These are phyloP conservation scores for Oncorhynchus clarkii DNA, from an alignment of 2,113 vertebrate genomes.

Conservation along the genomic window DNA sequence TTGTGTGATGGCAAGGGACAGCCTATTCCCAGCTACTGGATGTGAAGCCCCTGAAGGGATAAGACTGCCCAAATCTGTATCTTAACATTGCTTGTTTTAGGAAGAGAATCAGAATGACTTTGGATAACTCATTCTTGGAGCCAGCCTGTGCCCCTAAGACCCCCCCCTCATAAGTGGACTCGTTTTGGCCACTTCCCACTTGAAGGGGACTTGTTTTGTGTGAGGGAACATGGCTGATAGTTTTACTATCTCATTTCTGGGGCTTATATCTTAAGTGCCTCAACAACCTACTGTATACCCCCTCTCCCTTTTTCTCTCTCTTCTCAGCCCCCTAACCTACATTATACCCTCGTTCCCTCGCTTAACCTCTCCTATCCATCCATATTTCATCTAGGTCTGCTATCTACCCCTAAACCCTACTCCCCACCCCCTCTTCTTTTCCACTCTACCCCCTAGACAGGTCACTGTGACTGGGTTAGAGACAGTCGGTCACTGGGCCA, in stretches of 20 bases:
- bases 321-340: no score
- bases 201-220: constrained; percentile 8
- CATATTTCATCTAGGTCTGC: no score
- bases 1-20: background rate
- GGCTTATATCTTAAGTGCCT: background rate
- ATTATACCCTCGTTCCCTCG: no score
- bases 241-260: background rate
- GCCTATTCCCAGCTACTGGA: background rate
- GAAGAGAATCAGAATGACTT: no score
- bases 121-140: no score
- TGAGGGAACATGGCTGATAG: background rate
- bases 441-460: background rate
- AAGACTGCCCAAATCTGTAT: no score
- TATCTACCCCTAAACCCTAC: background rate
- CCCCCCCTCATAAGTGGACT: no score
- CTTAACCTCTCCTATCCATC: no score
- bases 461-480: background rate
- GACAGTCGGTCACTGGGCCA: background rate
- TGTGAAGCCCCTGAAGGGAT: background rate
- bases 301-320: constrained; percentile 5
- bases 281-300: background rate
- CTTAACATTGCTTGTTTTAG: no score
- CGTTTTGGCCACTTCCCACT: constrained; percentile 1
- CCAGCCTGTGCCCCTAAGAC: no score
- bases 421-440: constrained; percentile 6